Evolutionary conservation across 2,888 invertebrate genomes (phyloP), one percentile per base, ranked within the genome.

Genomic region (Drosophila atroscutellata): DNA sequence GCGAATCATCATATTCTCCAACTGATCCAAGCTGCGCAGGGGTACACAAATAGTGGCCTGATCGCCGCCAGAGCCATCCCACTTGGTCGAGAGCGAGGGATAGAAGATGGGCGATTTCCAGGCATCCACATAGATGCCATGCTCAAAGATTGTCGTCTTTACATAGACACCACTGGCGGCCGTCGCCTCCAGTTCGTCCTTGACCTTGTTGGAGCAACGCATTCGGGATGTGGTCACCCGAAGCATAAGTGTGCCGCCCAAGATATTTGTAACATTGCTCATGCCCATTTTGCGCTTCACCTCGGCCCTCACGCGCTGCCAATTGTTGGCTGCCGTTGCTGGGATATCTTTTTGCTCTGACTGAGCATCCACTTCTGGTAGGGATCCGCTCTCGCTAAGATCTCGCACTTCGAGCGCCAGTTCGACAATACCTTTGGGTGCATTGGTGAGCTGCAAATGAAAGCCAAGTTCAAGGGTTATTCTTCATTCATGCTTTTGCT

Each of bases 21-120:
- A 66, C 71, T 87, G 87, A 2, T 91, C 86, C n/a, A 86, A 54
- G 24, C 77, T 83, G 34, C 86, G 87, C 30, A 93, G 56, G 2
- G 93, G 92, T 47, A 93, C 84, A 3, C 67, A 79, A 0, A 93
- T 80, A 1, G 91, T 91, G 3, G 93, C 92, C 37, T 80, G 75
- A 6, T 85, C 87, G 2, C 95, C 94, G 20, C 91, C 90, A 15
- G 80, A 67, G 6, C 83, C 84, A 83, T 96, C 95, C 94, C 96
- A 95, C 92, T 96, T 95, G 83, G 95, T 95, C n/a, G 96, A 96
- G 67, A 97, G 95, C 5, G 96, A 95, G 7, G 97, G 96, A 20
- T 94, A 94, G 92, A 97, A 97, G 76, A 94, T 94, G 83, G 95
- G 95, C 80, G 96, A 96, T 91, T 96, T 96, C 96, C 97, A 96